These are phyloP conservation scores for Trochalopteron elliotii DNA, from an alignment of 2,113 vertebrate species.

Conservation along the genomic window DNA sequence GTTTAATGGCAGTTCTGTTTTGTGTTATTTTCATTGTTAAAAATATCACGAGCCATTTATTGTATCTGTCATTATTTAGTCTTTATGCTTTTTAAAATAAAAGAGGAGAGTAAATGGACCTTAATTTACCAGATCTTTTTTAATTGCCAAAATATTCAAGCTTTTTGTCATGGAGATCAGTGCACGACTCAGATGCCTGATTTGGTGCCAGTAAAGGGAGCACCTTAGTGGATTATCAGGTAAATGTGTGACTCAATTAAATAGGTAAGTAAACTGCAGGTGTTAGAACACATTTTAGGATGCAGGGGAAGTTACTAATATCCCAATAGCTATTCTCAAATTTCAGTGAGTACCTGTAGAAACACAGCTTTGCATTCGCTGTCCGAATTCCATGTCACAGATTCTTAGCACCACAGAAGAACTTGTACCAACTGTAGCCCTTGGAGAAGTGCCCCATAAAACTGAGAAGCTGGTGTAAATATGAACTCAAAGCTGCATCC, in stretches of 20 bases:
- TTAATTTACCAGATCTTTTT: not conserved
- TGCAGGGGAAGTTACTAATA: not conserved
- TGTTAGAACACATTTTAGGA: not conserved
- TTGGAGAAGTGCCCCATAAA: not conserved
- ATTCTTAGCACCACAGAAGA: not conserved
- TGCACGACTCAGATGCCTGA: not conserved
- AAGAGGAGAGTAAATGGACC: not conserved
- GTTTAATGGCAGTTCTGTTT: not conserved
- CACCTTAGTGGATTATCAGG: not conserved
- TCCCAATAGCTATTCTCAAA: not conserved
- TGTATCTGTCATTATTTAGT: constrained; percentile 2
- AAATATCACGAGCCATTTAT: not conserved
- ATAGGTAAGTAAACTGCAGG: not conserved
- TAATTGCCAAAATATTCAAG: constrained; percentile 1
- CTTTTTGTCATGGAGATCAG: constrained; percentile 40
- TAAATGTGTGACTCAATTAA: constrained; percentile 15
- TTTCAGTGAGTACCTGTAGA: not conserved
- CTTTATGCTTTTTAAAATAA: constrained; percentile 8
- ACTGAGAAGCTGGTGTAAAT: not conserved
- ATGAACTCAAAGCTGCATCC: not conserved
- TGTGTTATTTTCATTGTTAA: not conserved
- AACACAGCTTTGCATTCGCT: not conserved
- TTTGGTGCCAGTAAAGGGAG: constrained; percentile 7
- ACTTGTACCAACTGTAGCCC: not conserved
- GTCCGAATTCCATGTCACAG: not conserved